These are phyloP conservation scores for Vulpes lagopus DNA, from an alignment of 2,113 vertebrate genomes.

Conservation along the genomic window DNA sequence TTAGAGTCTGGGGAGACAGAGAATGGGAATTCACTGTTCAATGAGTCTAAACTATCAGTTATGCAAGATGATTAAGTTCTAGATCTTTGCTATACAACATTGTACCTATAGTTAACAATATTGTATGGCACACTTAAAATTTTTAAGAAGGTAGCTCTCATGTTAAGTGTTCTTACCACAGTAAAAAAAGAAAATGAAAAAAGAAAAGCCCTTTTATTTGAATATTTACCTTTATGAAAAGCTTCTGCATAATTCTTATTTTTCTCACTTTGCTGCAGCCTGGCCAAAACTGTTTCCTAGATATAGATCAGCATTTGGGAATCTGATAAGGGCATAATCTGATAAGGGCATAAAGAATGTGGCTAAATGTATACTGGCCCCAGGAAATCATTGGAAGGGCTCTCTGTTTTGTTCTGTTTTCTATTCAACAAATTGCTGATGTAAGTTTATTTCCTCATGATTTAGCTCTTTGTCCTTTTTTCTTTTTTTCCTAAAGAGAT, in stretches of 20 bases:
- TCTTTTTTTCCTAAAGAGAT: neutral
- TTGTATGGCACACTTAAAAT: neutral
- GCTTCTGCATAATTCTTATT: neutral
- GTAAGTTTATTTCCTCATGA: neutral
- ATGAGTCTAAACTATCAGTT: neutral
- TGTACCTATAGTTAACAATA: neutral
- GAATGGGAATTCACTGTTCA: neutral
- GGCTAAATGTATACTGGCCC: neutral
- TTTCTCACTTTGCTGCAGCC: neutral
- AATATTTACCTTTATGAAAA: conserved; percentile 14
- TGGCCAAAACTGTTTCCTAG: neutral
- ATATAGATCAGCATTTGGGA: neutral
- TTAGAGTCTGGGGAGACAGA: neutral
- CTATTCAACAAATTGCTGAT: neutral
- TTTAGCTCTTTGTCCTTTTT: neutral
- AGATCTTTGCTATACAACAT: neutral
- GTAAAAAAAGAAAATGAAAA: neutral
- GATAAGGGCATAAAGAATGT: neutral
- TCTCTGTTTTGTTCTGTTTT: neutral
- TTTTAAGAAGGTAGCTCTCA: neutral
- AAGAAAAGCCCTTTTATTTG: neutral
- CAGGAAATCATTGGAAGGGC: neutral
- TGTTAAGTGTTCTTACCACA: neutral
- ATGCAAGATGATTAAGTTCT: neutral
- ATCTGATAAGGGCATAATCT: no score